These are phyloP conservation scores for Merluccius polli DNA, from an alignment of 2,797 vertebrate species.

Conservation along the genomic window DNA sequence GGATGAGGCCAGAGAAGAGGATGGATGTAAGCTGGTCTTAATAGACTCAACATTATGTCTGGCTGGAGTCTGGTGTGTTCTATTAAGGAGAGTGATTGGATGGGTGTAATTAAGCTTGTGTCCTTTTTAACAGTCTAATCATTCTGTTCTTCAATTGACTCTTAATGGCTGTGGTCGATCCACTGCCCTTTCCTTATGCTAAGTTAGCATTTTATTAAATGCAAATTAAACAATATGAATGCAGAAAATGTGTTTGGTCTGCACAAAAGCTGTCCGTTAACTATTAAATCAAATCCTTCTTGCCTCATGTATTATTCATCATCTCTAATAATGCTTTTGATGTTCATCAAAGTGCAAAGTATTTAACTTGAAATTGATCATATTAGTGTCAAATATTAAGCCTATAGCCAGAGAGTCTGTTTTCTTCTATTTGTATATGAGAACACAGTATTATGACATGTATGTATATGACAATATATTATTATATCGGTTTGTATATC, in stretches of 20 bases:
- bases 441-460: neutral
- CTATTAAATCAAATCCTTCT: slow-evolving; percentile 50
- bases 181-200: slow-evolving; percentile 55
- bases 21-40: slow-evolving; percentile 23
- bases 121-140: slow-evolving; percentile 52
- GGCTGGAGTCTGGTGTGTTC: slow-evolving; percentile 15
- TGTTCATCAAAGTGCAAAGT: slow-evolving; percentile 43
- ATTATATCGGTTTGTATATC: too few species aligned
- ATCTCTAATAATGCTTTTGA: slow-evolving; percentile 47
- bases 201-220: slow-evolving; percentile 58
- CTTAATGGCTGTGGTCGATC: slow-evolving; percentile 26
- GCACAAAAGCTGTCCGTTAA: slow-evolving; percentile 49
- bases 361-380: neutral
- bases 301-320: slow-evolving; percentile 58
- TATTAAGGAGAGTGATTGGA: slow-evolving; percentile 51
- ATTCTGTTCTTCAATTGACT: slow-evolving; percentile 35
- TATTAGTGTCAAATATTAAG: neutral
- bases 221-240: slow-evolving; percentile 56
- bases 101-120: slow-evolving; percentile 51
- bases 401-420: too few species aligned
- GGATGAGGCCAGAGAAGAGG: too few species aligned
- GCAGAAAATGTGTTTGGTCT: slow-evolving; percentile 49
- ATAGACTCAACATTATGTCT: slow-evolving; percentile 36
- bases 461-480: neutral
- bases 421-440: too few species aligned